Percentiles rank a stretch among this genome's conserved stretches.
Conservation (phyloP, 2,888 invertebrate genomes). For the Polymixis flavicincta region DNA sequence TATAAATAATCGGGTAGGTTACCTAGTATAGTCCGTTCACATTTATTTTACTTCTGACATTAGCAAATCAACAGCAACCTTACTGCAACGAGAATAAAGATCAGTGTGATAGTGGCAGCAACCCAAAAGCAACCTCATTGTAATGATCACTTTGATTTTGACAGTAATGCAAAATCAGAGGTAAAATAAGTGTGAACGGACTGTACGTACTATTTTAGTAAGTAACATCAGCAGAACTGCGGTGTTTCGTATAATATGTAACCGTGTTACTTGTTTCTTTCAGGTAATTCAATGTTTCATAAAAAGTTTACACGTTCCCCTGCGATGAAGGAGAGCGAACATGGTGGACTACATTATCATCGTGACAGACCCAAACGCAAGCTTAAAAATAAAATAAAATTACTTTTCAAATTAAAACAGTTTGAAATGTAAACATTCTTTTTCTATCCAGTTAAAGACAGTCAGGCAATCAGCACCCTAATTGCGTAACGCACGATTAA, state of each 20-base stretch:
- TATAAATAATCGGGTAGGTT: background rate
- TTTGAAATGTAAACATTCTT: slow-evolving; percentile 72
- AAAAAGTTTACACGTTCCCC: slow-evolving; percentile 77
- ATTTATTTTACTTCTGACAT: too few species aligned
- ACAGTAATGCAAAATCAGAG: too few species aligned
- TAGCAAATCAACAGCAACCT: too few species aligned
- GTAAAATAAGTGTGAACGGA: too few species aligned
- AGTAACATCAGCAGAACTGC: background rate
- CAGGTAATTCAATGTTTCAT: slow-evolving; percentile 72
- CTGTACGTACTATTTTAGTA: background rate
- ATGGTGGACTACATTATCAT: slow-evolving; percentile 71
- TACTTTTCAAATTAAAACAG: slow-evolving; percentile 84
- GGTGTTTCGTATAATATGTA: background rate
- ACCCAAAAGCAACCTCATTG: too few species aligned
- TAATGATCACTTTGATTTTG: too few species aligned
- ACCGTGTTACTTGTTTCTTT: slow-evolving; percentile 26
- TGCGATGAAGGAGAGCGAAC: slow-evolving; percentile 73
- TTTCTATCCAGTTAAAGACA: slow-evolving; percentile 7
- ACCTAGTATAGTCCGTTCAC: too few species aligned
- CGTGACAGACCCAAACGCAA: slow-evolving; percentile 73
- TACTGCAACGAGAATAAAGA: too few species aligned
- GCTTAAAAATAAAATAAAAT: slow-evolving; percentile 82
- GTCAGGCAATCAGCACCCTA: too few species aligned
- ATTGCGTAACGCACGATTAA: too few species aligned
- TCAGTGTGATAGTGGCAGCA: too few species aligned